Evolutionary conservation across 1,140 invertebrate genomes (phyloP).

Genomic region (Drosophila pectinifera): DNA sequence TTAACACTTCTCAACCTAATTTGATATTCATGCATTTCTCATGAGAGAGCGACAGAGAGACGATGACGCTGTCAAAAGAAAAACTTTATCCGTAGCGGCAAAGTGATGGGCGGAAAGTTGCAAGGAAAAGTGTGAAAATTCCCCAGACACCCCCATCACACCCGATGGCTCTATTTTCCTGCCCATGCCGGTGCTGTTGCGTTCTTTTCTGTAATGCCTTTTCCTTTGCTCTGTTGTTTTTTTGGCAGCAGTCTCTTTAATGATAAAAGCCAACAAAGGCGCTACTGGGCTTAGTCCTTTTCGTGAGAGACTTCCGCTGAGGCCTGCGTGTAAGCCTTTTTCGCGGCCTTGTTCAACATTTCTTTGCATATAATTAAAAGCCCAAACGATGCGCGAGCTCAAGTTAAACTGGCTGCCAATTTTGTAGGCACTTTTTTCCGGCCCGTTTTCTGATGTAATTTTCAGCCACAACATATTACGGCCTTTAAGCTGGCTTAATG

Average conservation of each 20-base stretch:
- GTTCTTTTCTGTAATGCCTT: constrained; percentile 50
- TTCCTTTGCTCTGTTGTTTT: constrained; percentile 8
- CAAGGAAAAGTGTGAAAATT: constrained; percentile 71
- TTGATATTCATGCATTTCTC: constrained; percentile 77
- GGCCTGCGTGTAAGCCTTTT: constrained; percentile 67
- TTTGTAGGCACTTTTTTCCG: constrained; percentile 15
- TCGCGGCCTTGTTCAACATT: constrained; percentile 67
- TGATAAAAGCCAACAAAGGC: constrained; percentile 76
- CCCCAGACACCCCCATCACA: constrained; percentile 55
- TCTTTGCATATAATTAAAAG: constrained; percentile 80
- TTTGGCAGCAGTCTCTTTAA: constrained; percentile 58
- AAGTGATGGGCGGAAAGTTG: constrained; percentile 54
- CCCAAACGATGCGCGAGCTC: constrained; percentile 22
- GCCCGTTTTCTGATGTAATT: constrained; percentile 58
- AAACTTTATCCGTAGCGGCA: constrained; percentile 56
- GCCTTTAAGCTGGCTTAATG: constrained; percentile 69
- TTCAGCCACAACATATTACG: constrained; percentile 76
- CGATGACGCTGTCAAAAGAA: constrained; percentile 28
- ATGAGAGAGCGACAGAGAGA: constrained; percentile 49
- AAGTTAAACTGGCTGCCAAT: constrained; percentile 40
- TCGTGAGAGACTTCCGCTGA: constrained; percentile 34
- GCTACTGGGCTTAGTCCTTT: constrained; percentile 68
- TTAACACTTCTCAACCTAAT: constrained; percentile 77
- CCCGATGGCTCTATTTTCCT: constrained; percentile 8
- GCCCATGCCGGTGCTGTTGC: constrained; percentile 25